Conservation (phyloP, 2,113 vertebrate genomes). For the Cochlearius cochlearius region DNA sequence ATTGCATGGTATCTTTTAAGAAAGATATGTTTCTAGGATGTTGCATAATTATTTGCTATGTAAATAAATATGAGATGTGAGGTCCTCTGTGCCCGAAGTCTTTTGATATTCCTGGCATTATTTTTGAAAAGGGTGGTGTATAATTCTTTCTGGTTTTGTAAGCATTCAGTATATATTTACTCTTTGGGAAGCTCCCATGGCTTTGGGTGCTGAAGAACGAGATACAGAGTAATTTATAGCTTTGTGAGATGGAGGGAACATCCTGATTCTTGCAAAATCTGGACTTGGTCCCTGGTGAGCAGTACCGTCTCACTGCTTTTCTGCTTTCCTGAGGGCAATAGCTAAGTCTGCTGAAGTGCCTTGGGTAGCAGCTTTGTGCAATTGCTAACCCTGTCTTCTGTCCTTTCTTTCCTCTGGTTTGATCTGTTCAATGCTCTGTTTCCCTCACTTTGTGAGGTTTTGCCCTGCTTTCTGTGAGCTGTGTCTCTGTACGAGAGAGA, state of each 20-base stretch:
- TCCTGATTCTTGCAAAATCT: not conserved
- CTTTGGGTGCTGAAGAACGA: not conserved
- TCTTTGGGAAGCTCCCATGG: not conserved
- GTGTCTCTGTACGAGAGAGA: not conserved
- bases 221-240: not conserved
- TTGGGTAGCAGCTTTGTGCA: not conserved
- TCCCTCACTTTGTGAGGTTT: not conserved
- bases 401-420: not conserved
- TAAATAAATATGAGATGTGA: not conserved
- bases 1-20: not conserved
- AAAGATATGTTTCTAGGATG: not conserved
- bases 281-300: not conserved
- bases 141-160: not conserved
- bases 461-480: not conserved
- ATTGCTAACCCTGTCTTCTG: not conserved
- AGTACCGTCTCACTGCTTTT: not conserved
- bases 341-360: not conserved
- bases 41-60: not conserved
- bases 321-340: not conserved
- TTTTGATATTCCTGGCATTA: not conserved
- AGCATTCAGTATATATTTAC: not conserved
- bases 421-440: not conserved
- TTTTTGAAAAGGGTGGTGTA: not conserved
- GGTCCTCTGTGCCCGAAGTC: not conserved
- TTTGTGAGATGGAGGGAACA: not conserved